These are phyloP conservation scores for Rallus crepitans DNA, from an alignment of 2,797 vertebrate species.

Conservation along the genomic window DNA sequence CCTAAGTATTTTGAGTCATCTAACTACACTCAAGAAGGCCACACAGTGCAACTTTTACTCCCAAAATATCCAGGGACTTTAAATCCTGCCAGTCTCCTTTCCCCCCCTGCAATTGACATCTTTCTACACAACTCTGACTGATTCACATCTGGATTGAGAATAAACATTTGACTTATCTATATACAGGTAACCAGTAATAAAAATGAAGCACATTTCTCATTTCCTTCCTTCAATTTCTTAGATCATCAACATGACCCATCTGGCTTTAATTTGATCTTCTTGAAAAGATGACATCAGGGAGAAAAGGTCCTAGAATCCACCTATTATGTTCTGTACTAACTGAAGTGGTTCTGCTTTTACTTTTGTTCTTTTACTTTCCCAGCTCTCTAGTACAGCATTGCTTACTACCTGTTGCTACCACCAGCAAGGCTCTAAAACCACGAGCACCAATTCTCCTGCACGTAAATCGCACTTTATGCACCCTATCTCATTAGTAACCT, in stretches of 20 bases:
- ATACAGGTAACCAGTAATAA: neutral
- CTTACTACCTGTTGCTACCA: neutral
- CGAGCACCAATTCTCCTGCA: rapidly evolving
- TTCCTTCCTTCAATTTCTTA: neutral
- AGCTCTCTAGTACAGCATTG: neutral
- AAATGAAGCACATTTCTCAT: neutral
- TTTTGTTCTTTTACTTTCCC: neutral
- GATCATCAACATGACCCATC: neutral
- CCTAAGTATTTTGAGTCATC: neutral
- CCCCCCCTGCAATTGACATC: neutral
- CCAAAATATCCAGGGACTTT: neutral
- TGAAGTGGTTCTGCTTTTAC: neutral
- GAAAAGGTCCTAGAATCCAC: neutral
- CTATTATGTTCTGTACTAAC: neutral
- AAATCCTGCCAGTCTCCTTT: neutral
- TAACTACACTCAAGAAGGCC: neutral
- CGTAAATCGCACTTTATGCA: neutral
- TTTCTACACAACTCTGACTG: neutral
- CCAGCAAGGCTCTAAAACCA: neutral
- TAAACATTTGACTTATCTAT: neutral
- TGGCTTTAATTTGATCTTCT: neutral
- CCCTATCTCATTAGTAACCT: neutral
- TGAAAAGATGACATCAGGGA: neutral
- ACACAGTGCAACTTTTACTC: neutral
- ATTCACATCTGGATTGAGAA: neutral